Evolutionary conservation across 1,140 invertebrate species (phyloP), one percentile per base, ranked within the genome.

Genomic region (Calliphora vicina): DNA sequence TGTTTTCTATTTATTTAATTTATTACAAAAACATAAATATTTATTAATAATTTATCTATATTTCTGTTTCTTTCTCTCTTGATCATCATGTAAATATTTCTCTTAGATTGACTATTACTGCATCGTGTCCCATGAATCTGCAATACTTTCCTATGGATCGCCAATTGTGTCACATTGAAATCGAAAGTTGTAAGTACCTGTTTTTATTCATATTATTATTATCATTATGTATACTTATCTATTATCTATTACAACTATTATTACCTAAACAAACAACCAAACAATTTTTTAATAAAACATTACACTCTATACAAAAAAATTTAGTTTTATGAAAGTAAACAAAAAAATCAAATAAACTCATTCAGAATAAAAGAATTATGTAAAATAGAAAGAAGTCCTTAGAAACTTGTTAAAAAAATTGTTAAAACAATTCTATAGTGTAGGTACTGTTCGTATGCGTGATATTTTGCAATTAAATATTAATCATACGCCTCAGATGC

Each of bases 141-240:
- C 97, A 98, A 91, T 98, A 98, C 92, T 99, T 99, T 92, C 97
- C 97, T 8, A 98, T 99, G 97, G 98, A 99, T 91, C 95, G 97
- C 89, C 98, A 99, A 91, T 92, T 98, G 85, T 99, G 98, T 93
- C 96, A 97, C 91, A 97, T 99, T 89, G 97, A 99, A 93, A 98
- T 99, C 86, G 97, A 99, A 94, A 98, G 97, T 93, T 99, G 97
- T 98, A 95, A 98, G 97, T 97, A 94, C 89, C 88, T 87, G 87
- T 29, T 72, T 26, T 73, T 13, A 17, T 42, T 57, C 8, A 57
- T 20, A n/a, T 26, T 35, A 67, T 42, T 71, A 20, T 71, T 25
- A 29, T 35, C 20, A 12, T 82, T 26, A 72, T 82, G 29, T 45
- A 43, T 45, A 13, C 10, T n/a, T 74, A 43, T 35, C 5, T 35